These are phyloP conservation scores for Echeneis naucrates DNA, from an alignment of 2,797 vertebrate species.

Conservation along the genomic window DNA sequence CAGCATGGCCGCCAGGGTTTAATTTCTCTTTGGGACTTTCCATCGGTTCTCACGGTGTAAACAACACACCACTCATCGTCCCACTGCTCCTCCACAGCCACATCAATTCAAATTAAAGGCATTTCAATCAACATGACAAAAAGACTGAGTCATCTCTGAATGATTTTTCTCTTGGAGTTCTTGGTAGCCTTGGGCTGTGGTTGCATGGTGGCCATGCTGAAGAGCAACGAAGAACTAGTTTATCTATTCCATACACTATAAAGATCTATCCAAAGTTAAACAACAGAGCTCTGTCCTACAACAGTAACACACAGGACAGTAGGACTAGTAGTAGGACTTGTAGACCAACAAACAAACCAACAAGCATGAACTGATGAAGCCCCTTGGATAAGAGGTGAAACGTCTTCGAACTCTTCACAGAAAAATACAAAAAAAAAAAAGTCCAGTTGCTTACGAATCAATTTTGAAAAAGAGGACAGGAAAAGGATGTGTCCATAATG, in stretches of 20 bases:
- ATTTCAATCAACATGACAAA: conserved; percentile 15
- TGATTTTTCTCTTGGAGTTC: conserved; percentile 30
- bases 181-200: conserved; percentile 41
- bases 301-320: background rate
- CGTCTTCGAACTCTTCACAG: no score
- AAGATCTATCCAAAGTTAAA: conserved; percentile 28
- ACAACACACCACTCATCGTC: conserved; percentile 14
- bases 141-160: conserved; percentile 48
- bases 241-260: conserved; percentile 1
- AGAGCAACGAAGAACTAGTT: conserved; percentile 25
- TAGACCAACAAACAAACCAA: no score
- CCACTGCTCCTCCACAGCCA: conserved; percentile 10
- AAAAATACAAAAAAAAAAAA: no score
- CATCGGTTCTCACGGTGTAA: conserved; percentile 2
- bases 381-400: no score
- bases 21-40: background rate
- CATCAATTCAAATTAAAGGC: conserved; percentile 43
- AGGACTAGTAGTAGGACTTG: no score
- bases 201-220: conserved; percentile 19
- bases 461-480: no score
- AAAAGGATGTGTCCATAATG: background rate
- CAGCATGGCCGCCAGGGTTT: background rate
- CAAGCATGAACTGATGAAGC: no score
- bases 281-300: background rate
- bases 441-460: no score